Percentiles rank a stretch among this genome's conserved stretches.
Evolutionary conservation across 1,140 invertebrate species (phyloP).

Genomic region (Trichonephila clavata): DNA sequence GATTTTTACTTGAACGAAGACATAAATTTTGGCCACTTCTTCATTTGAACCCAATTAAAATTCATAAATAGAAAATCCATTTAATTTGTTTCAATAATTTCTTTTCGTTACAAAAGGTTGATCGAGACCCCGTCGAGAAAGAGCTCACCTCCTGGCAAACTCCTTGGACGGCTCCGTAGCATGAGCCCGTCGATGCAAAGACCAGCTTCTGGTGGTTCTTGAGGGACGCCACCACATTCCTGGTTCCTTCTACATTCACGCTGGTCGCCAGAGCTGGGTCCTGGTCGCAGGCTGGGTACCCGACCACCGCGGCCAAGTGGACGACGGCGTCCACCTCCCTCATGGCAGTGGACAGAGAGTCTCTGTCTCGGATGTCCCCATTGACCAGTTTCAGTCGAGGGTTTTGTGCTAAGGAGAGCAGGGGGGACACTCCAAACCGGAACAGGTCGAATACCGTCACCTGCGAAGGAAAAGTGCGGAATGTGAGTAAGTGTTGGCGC

Average conservation of each 20-base stretch:
- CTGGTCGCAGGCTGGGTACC: conserved; percentile 79
- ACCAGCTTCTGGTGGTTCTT: conserved; percentile 78
- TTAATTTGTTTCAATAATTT: too few relatives aligned
- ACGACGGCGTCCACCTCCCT: conserved; percentile 78
- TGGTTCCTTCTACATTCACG: conserved; percentile 78
- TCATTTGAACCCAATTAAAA: too few relatives aligned
- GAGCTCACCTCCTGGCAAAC: conserved; percentile 77
- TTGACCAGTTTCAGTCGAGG: conserved; percentile 77
- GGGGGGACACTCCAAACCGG: conserved; percentile 77
- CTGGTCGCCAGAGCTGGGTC: conserved; percentile 76
- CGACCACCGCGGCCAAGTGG: conserved; percentile 79
- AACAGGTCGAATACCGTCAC: conserved; percentile 79
- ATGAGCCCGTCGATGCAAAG: conserved; percentile 79
- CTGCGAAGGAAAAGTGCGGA: background rate
- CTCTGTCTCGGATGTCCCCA: conserved; percentile 78
- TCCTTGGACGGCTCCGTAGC: conserved; percentile 78
- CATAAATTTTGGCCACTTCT: too few relatives aligned
- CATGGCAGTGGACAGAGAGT: conserved; percentile 68
- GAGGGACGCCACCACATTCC: conserved; percentile 74
- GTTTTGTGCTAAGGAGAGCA: conserved; percentile 72
- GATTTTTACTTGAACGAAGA: too few relatives aligned
- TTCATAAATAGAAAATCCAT: too few relatives aligned
- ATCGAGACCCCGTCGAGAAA: too few relatives aligned
- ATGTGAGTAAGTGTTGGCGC: too few relatives aligned
- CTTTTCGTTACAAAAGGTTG: too few relatives aligned